phyloP scores from a whole-genome alignment of 1,140 invertebrate species.

The Diorhabda carinulata region DNA sequence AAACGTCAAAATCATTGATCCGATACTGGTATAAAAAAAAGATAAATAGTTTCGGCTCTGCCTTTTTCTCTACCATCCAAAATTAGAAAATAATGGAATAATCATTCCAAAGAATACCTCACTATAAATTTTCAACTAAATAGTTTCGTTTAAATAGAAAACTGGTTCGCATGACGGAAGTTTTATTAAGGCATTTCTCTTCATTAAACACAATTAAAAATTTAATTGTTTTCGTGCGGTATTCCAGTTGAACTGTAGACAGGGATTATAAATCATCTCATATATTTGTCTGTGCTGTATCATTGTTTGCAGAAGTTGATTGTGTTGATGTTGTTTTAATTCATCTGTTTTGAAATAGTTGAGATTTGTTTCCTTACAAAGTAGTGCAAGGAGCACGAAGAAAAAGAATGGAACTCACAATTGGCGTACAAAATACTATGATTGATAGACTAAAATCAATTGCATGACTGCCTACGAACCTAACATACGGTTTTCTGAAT shows the following conservation, averaged over 20 bases:
- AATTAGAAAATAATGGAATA: conserved; percentile 11
- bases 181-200: conserved; percentile 26
- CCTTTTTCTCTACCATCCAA: background rate
- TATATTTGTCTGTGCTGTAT: background rate
- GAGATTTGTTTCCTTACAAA: background rate
- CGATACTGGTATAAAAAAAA: too few species aligned
- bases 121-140: conserved; percentile 16
- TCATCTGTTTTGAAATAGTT: background rate
- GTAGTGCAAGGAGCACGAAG: too few species aligned
- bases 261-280: background rate
- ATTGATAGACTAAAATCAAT: too few species aligned
- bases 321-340: background rate
- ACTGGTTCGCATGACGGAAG: conserved; percentile 19
- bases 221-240: background rate
- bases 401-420: too few species aligned
- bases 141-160: conserved; percentile 17
- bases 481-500: too few species aligned
- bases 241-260: background rate
- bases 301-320: background rate
- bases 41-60: too few species aligned
- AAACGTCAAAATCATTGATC: too few species aligned
- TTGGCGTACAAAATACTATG: too few species aligned
- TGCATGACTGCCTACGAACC: too few species aligned
- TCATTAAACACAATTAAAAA: conserved; percentile 19
- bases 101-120: conserved; percentile 17